Percentiles rank a stretch among this genome's conserved stretches.
Conservation (phyloP, 53 echinoderm and acorn worm genomes). For the Temnopleurus reevesii region DNA sequence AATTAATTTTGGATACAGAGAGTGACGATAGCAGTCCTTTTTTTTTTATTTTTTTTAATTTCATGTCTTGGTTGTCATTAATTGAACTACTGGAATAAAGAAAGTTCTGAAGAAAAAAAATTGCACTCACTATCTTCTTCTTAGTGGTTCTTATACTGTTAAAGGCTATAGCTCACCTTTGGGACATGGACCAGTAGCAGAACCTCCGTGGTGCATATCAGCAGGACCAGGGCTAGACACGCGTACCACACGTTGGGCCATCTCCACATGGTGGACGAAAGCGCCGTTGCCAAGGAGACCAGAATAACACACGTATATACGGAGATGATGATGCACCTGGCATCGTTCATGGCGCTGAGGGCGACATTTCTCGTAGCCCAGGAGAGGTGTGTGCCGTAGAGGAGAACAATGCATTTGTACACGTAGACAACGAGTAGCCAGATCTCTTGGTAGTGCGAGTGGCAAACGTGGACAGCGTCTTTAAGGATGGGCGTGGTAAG, state of each 20-base stretch:
- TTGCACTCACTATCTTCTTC: no score
- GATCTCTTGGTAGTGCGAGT: slow-evolving; percentile 66
- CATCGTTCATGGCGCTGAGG: slow-evolving; percentile 95
- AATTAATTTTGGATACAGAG: no score
- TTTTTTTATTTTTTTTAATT: no score
- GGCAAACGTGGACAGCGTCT: slow-evolving; percentile 59
- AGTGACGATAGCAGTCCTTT: no score
- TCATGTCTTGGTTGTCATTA: no score
- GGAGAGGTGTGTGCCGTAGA: slow-evolving; percentile 90
- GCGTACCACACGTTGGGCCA: slow-evolving; percentile 97
- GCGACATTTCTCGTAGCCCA: slow-evolving; percentile 97
- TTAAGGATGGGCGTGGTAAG: neutral
- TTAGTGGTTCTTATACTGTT: no score
- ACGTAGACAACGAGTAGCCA: slow-evolving; percentile 76
- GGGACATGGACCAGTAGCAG: slow-evolving; percentile 87
- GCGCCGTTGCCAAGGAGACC: slow-evolving; percentile 72
- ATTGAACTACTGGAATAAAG: no score
- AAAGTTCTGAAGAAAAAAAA: no score
- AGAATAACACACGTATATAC: slow-evolving; percentile 95
- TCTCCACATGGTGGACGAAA: slow-evolving; percentile 67
- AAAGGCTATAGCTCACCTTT: slow-evolving; percentile 79
- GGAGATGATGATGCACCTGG: slow-evolving; percentile 87
- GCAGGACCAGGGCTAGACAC: slow-evolving; percentile 74
- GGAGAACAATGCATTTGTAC: slow-evolving; percentile 73
- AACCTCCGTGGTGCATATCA: slow-evolving; percentile 80